Base-by-base conservation (phyloP, 2,797 vertebrate species). In the Aphelocoma californica region DNA sequence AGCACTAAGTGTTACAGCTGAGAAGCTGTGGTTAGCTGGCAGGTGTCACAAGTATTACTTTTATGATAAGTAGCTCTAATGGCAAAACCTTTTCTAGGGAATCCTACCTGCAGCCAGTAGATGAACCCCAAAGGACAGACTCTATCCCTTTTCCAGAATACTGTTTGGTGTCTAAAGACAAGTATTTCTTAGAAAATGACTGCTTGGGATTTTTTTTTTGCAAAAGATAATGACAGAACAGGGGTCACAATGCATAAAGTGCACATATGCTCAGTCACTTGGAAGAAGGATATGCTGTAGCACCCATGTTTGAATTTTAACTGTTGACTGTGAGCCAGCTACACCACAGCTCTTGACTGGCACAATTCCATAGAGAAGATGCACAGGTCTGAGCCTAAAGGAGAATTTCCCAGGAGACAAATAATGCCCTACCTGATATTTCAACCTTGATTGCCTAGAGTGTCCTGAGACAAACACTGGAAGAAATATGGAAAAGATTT, bases 391-490 rank as follows among this genome's bases (percentile, higher is more conserved):
- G 78, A 95, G 54, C 57, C 44, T 84, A 88, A 71, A 87, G 80
- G 24, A 95, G 83, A 96, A 91, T 56, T 88, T 93, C 70, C 65
- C 66, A 79, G 69, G 78, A 93, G 51, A 47, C 32, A 87, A 90
- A 82, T 66, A 88, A 61, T 23, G 12, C 18, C 32, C 69, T 80
- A 34, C 44, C 36, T 91, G 85, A n/a, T 90, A 47, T 67, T 93
- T 75, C 79, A 85, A 7, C 66, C 57, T 66, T 42, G n/a, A 66
- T 17, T 88, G 31, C 71, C 64, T 86, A 48, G 44, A 50, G 32
- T 24, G 44, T 81, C 62, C 70, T 40, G 31, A 89, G 64, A 88
- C 36, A 93, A 91, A 73, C 45, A 81, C n/a, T 23, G 26, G 28
- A 32, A 86, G 48, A 83, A 66, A 53, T 8, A 74, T 1, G 40